These are phyloP conservation scores for Alosa alosa DNA, from an alignment of 2,113 vertebrate genomes.

Conservation along the genomic window DNA sequence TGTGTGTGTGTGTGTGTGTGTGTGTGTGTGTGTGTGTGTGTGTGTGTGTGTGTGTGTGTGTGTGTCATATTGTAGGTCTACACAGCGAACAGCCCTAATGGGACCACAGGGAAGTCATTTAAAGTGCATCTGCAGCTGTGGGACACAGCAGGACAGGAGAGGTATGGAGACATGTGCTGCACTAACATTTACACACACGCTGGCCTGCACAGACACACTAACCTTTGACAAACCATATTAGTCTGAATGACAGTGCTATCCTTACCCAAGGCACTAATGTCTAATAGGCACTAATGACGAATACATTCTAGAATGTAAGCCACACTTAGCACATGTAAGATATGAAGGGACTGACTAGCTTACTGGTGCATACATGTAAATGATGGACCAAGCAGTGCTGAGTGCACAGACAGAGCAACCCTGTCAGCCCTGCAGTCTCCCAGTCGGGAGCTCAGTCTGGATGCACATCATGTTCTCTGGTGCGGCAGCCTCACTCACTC, in stretches of 20 bases:
- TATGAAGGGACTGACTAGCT: neutral
- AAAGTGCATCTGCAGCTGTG: constrained; percentile 95
- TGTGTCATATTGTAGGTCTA: constrained; percentile 71
- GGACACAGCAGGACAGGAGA: constrained; percentile 96
- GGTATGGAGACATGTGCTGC: constrained; percentile 65
- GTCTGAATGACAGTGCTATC: neutral
- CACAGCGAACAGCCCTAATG: constrained; percentile 80
- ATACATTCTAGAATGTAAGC: neutral
- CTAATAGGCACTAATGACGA: neutral
- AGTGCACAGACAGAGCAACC: neutral
- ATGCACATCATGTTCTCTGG: neutral
- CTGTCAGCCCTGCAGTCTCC: neutral
- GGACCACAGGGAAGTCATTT: constrained; percentile 83
- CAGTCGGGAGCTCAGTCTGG: neutral
- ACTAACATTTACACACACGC: neutral
- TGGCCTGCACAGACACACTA: neutral
- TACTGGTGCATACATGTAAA: neutral
- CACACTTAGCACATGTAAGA: neutral
- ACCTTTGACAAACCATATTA: neutral
- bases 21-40: too few species aligned
- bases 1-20: constrained; percentile 18
- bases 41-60: too few species aligned
- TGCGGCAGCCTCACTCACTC: neutral
- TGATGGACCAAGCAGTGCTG: neutral
- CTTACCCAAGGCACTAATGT: neutral